These are phyloP conservation scores for Wasmannia auropunctata DNA, from an alignment of 1,140 invertebrate species.

Conservation along the genomic window DNA sequence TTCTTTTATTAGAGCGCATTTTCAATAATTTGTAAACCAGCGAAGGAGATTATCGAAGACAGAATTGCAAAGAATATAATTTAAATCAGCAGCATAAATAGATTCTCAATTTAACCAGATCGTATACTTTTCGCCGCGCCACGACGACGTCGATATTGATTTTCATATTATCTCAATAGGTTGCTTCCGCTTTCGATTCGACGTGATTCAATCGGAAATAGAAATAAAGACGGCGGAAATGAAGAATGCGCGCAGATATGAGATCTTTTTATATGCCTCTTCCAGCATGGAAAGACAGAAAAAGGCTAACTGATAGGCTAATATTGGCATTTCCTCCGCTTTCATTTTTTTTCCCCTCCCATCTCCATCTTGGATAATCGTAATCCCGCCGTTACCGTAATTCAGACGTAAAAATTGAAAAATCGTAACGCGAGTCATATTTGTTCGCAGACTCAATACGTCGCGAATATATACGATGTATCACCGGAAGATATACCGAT, in stretches of 20 bases:
- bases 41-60: background rate
- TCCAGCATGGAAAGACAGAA: background rate
- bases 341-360: background rate
- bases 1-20: background rate
- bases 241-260: background rate
- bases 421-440: constrained; percentile 21
- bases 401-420: constrained; percentile 30
- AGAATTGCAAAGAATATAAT: constrained; percentile 2
- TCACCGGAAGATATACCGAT: background rate
- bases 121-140: background rate
- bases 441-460: background rate
- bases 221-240: constrained; percentile 32
- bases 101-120: constrained; percentile 36
- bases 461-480: background rate
- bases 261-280: background rate
- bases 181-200: constrained; percentile 21
- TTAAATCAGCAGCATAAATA: constrained; percentile 46
- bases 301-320: constrained; percentile 23
- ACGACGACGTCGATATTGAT: constrained; percentile 31
- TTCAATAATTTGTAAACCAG: background rate
- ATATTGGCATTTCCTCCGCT: background rate
- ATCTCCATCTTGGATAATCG: background rate
- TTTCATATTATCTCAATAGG: constrained; percentile 61
- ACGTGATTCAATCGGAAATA: constrained; percentile 21
- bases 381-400: background rate